These are phyloP conservation scores for Nemotelus pantherinus DNA, from an alignment of 2,888 invertebrate genomes.

Conservation along the genomic window DNA sequence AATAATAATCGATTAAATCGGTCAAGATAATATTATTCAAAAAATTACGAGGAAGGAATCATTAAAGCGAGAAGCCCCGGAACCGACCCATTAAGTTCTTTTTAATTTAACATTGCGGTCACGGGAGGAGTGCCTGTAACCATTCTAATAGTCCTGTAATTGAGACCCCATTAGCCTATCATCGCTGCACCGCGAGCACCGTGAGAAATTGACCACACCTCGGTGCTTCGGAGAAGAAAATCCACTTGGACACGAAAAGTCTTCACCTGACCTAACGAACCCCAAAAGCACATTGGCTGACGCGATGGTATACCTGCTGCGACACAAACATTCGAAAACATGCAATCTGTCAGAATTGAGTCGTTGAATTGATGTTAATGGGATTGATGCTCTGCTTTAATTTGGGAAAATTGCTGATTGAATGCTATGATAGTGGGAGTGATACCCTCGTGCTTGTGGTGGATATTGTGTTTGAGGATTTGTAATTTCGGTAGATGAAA, in stretches of 20 bases:
- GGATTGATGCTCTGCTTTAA: conserved; percentile 19
- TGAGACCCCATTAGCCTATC: conserved; percentile 48
- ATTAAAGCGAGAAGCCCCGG: conserved; percentile 1
- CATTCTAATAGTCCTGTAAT: conserved; percentile 47
- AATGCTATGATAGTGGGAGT: conserved; percentile 14
- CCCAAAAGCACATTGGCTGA: not conserved
- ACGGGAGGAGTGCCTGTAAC: conserved; percentile 33
- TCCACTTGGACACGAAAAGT: conserved; percentile 24
- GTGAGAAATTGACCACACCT: conserved; percentile 49
- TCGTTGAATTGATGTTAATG: conserved; percentile 37
- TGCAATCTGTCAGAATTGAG: conserved; percentile 39
- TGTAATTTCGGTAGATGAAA: too few species aligned
- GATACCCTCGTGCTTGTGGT: not conserved
- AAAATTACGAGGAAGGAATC: conserved; percentile 20
- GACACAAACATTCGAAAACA: not conserved
- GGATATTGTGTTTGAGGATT: too few species aligned
- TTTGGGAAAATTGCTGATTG: conserved; percentile 34
- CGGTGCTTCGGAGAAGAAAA: not conserved
- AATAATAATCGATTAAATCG: conserved; percentile 30
- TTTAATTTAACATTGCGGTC: conserved; percentile 33
- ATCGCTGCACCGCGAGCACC: conserved; percentile 39
- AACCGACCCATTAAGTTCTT: conserved; percentile 25
- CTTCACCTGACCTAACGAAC: not conserved
- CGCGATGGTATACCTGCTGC: not conserved
- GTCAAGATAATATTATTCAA: not conserved